Evolutionary conservation across 2,888 invertebrate genomes (phyloP), one percentile per base, ranked within the genome.

Genomic region (Lepeophtheirus nordmannii): DNA sequence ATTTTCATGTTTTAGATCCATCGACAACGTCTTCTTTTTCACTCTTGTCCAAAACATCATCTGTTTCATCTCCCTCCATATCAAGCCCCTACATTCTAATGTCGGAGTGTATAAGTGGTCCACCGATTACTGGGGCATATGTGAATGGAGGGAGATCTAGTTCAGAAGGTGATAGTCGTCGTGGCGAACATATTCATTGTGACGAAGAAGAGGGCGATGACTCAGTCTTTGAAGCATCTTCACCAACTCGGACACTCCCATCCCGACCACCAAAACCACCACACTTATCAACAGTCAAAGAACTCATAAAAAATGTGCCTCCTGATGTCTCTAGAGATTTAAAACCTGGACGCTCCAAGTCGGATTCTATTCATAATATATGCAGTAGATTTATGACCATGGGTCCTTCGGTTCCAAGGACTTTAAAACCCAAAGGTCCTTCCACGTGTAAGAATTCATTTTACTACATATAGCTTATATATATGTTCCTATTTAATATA

Each of bases 71-170:
- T 60, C 67, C 40, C 39, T 67, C 17, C 68, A 70, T 71, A 39
- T 85, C 88, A 11, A 87, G 88, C 23, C 88, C 89, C 0, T 92
- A 92, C 75, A 91, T 92, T 76, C 87, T 89, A 10, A 89, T 92
- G 71, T 90, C 89, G 66, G 91, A 92, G 76, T 92, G 92, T 75
- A 85, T 88, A 71, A 89, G 91, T 40, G 92, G 92, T 63, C 76
- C 74, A 67, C 76, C 76, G 8, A 71, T 74, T 11, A 69, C 69
- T 30, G 37, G 41, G 14, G 37, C 66, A n/a, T 38, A 46, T 59
- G 58, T 30, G 67, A 78, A 71, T 70, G 71, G 69, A 68, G 67
- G 61, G 67, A 41, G 60, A 41, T 23, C 68, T 59, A 65, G 65
- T 62, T 68, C 67, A 40, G 66, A 66, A 46, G 58, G 64, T 63